Evolutionary conservation across 1,140 invertebrate genomes (phyloP).

Genomic region (Micrasema minimum): DNA sequence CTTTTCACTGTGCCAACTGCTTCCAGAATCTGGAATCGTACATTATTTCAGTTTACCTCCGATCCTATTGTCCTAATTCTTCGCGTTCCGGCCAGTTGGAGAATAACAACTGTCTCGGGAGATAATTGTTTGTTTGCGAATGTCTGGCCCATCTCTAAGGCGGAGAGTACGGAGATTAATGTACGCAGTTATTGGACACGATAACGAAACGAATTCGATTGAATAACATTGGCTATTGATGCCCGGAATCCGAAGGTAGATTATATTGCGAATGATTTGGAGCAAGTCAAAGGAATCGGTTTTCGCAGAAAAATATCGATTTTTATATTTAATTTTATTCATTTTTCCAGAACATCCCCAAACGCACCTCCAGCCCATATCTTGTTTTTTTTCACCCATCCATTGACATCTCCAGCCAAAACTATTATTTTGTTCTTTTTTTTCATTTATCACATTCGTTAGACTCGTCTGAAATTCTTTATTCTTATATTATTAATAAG

Average conservation of each 20-base stretch:
- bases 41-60: conserved; percentile 28
- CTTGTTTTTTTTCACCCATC: too few relatives aligned
- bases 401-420: too few relatives aligned
- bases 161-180: conserved; percentile 22
- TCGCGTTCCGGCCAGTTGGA: conserved; percentile 23
- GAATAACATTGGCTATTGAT: conserved; percentile 29
- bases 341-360: too few relatives aligned
- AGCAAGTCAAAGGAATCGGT: conserved; percentile 1
- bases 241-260: conserved; percentile 1
- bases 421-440: too few relatives aligned
- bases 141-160: conserved; percentile 21
- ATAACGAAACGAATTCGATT: conserved; percentile 10
- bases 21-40: conserved; percentile 8
- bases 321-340: too few relatives aligned
- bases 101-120: conserved; percentile 6
- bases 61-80: conserved; percentile 23
- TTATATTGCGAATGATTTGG: conserved; percentile 27
- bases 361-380: too few relatives aligned
- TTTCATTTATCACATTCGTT: too few relatives aligned
- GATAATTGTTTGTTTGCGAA: conserved; percentile 35
- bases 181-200: conserved; percentile 29
- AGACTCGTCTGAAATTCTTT: too few relatives aligned
- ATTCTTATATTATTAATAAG: too few relatives aligned
- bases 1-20: not conserved
- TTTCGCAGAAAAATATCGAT: too few relatives aligned